These are phyloP conservation scores for Molossus alvarezi DNA, from an alignment of 2,797 vertebrate species.

Conservation along the genomic window DNA sequence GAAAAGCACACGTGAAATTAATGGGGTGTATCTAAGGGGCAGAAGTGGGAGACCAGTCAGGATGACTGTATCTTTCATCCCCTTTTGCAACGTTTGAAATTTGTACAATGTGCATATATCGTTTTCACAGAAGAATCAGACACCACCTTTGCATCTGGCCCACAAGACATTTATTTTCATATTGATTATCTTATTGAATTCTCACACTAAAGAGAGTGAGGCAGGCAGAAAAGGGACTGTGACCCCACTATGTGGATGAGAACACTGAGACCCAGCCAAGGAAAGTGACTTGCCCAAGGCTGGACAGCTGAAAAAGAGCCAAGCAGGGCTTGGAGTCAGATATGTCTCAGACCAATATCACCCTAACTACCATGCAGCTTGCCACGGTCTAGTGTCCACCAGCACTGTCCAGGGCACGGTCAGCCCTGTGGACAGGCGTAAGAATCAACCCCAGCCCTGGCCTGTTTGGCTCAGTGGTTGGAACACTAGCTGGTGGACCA, in stretches of 20 bases:
- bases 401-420: background rate
- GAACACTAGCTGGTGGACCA: no score
- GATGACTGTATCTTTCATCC: background rate
- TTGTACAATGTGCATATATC: background rate
- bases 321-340: background rate
- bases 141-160: background rate
- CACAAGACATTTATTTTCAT: background rate
- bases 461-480: no score
- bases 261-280: background rate
- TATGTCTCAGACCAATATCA: background rate
- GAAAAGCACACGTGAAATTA: background rate
- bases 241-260: background rate
- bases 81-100: background rate
- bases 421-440: accelerated
- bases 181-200: background rate
- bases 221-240: background rate
- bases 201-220: no score
- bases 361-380: background rate
- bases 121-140: background rate
- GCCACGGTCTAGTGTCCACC: accelerated
- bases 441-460: background rate
- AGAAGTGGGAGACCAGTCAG: background rate
- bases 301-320: background rate
- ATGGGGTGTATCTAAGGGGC: background rate
- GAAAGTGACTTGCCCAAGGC: background rate